Evolutionary conservation across 2,888 invertebrate species (phyloP).

Genomic region (Synanthedon myopaeformis): DNA sequence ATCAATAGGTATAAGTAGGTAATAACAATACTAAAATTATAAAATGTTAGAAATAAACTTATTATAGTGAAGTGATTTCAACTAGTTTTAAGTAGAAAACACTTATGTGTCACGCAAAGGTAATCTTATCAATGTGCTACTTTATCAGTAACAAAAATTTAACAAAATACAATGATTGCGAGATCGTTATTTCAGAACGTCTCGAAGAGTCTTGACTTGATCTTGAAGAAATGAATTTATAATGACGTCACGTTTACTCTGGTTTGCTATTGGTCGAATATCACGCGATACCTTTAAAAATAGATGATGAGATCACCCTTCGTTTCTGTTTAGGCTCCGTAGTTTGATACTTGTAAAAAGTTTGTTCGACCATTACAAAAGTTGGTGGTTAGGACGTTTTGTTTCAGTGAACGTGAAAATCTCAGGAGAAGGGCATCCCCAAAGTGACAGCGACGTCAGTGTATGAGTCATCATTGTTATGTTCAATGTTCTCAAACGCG

Average conservation of each 20-base stretch:
- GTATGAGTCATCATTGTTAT: conserved; percentile 64
- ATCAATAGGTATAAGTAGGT: no score
- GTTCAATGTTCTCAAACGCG: conserved; percentile 35
- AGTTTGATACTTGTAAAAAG: conserved; percentile 30
- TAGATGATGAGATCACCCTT: conserved; percentile 58
- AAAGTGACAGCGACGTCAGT: conserved; percentile 51
- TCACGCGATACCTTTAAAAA: conserved; percentile 42
- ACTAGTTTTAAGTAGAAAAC: no score
- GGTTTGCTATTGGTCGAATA: conserved; percentile 43
- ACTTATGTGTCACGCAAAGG: not conserved
- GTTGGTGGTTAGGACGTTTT: conserved; percentile 43
- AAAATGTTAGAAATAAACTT: no score
- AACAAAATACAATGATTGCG: not conserved
- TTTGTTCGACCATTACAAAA: conserved; percentile 18
- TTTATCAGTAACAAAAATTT: not conserved
- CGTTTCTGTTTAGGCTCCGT: conserved; percentile 30
- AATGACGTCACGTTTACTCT: conserved; percentile 33
- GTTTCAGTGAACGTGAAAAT: conserved; percentile 27
- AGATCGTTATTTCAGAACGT: conserved; percentile 6
- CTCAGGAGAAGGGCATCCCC: conserved; percentile 65
- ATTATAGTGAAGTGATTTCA: no score
- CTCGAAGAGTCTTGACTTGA: not conserved
- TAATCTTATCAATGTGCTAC: not conserved
- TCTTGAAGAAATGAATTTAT: no score
- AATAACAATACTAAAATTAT: no score